These are phyloP conservation scores for Epinephelus fuscoguttatus DNA, from an alignment of 2,113 vertebrate species.

Conservation along the genomic window DNA sequence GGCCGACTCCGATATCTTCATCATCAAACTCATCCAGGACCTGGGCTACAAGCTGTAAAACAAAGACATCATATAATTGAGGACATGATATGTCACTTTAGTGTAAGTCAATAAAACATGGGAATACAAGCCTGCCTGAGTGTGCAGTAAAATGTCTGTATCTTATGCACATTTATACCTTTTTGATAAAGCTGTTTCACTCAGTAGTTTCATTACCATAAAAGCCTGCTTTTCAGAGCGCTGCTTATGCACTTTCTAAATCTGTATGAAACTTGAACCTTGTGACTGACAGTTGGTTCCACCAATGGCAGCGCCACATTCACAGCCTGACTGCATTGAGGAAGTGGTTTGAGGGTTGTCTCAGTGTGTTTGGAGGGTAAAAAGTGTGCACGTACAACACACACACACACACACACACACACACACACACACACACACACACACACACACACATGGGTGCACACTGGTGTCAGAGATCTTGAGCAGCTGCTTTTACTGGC, in stretches of 20 bases:
- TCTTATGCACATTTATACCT: conserved; percentile 5
- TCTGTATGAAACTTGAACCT: conserved; percentile 84
- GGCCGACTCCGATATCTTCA: conserved; percentile 90
- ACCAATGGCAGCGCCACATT: conserved; percentile 67
- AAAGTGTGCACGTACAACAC: conserved; percentile 7
- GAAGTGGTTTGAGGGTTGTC: conserved; percentile 57
- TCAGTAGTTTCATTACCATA: conserved; percentile 78
- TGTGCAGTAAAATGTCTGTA: neutral
- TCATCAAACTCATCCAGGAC: conserved; percentile 92
- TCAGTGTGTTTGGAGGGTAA: conserved; percentile 52
- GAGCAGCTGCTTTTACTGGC: conserved; percentile 56
- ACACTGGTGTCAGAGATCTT: conserved; percentile 40
- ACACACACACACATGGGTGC: neutral
- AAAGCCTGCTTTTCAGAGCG: conserved; percentile 78
- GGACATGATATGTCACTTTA: conserved; percentile 2
- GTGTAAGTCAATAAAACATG: neutral
- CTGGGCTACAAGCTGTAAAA: conserved; percentile 90
- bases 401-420: conserved; percentile 8
- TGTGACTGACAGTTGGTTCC: conserved; percentile 73
- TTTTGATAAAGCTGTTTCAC: conserved; percentile 45
- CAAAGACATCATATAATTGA: conserved; percentile 46
- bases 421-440: neutral
- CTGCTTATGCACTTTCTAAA: conserved; percentile 84
- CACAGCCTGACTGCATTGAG: conserved; percentile 41
- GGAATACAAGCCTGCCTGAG: neutral